Percentiles rank a stretch among this genome's conserved stretches.
Conservation (phyloP, 2,113 vertebrate genomes). For the Haemorhous mexicanus region DNA sequence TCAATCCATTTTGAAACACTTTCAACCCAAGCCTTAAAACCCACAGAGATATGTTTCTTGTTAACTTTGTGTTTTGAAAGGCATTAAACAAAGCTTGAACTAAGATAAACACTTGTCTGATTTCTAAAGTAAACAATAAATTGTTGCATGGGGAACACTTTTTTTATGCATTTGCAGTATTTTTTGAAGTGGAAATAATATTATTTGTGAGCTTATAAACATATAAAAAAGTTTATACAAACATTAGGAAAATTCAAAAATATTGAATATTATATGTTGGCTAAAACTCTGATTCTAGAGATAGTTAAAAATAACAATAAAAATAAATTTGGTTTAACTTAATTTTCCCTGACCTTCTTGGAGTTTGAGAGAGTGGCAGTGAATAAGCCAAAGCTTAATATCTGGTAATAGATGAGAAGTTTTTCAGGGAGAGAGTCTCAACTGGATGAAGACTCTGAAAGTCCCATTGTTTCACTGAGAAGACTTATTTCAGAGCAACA, state of each 20-base stretch:
- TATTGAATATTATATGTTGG: neutral
- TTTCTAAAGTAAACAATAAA: neutral
- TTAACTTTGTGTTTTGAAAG: neutral
- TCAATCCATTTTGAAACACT: neutral
- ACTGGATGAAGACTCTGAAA: neutral
- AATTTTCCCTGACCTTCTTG: neutral
- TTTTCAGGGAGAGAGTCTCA: neutral
- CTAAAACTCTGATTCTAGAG: neutral
- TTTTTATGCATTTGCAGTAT: neutral
- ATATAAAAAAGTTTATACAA: neutral
- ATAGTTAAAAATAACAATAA: neutral
- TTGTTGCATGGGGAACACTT: neutral
- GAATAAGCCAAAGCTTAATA: neutral
- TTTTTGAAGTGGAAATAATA: neutral
- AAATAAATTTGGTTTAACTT: neutral
- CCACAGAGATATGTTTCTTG: neutral
- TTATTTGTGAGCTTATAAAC: neutral
- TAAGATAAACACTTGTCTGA: neutral
- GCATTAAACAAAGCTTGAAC: neutral
- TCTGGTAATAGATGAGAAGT: neutral
- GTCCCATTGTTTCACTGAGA: neutral
- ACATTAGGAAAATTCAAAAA: neutral
- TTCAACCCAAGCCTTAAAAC: neutral
- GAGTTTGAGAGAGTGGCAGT: neutral
- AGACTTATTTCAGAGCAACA: neutral